Conservation (phyloP, 2,888 invertebrate genomes). For the Acanthosepion esculentum region DNA sequence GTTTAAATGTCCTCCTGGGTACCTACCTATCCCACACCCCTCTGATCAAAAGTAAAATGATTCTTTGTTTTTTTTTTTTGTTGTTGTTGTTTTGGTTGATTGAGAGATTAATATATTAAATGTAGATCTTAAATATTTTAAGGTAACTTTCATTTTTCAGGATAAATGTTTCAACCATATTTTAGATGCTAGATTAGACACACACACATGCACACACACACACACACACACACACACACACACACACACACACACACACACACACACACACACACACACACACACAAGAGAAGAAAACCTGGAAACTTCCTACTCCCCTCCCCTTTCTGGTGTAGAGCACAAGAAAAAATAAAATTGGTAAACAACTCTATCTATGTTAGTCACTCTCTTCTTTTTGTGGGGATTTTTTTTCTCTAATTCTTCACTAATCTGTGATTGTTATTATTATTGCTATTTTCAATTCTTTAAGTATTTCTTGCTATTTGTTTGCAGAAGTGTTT, state of each 20-base stretch:
- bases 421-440: neutral
- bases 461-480: neutral
- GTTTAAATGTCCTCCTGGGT: neutral
- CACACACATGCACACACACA: no score
- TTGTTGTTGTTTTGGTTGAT: no score
- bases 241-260: no score
- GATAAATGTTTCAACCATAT: no score
- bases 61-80: no score
- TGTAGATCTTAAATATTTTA: no score
- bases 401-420: neutral
- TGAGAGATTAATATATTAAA: no score
- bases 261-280: no score
- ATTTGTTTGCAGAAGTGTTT: neutral
- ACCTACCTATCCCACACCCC: neutral
- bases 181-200: no score
- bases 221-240: no score
- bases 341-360: neutral
- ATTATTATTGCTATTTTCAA: neutral
- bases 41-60: no score
- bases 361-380: neutral
- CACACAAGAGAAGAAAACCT: neutral
- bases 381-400: neutral
- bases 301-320: neutral
- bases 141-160: no score
- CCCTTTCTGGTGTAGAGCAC: neutral